Base-by-base conservation (phyloP, 2,888 invertebrate species). In the Euphydryas editha region DNA sequence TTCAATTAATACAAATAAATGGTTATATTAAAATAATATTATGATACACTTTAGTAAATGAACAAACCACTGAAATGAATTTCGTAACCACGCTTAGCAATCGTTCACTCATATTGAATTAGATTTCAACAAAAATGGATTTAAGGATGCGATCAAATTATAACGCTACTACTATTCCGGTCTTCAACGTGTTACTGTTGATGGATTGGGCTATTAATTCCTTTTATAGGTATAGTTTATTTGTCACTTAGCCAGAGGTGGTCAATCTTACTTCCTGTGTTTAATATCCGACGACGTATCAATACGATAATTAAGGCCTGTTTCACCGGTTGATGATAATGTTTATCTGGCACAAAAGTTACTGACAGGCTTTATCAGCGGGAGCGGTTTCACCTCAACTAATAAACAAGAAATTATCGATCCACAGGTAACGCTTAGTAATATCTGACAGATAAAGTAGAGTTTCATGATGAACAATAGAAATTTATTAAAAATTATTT, bases 191-290 rank as follows among this genome's bases (percentile, higher is more conserved):
- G 62, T 55, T 60, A 78, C 78, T 79, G 76, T 69, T 74, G 74
- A 67, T 74, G 58, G 63, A 75, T 68, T 71, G 64, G 63, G 62
- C 63, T 69, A 73, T 73, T 76, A 77, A 76, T 74, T 71, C 74
- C 78, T 79, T 81, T 73, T 81, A 79, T 81, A 80, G 76, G 69
- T 61, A 68, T 71, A 69, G 73, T 67, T 71, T 54, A 75, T 74
- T 78, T 73, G 71, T 68, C 73, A 68, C 37, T 51, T 24, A 15
- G 62, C 59, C 80, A 80, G 81, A 73, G 74, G 68, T 71, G 54
- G 46, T 72, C 73, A 79, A 75, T 65, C 68, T 71, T 69, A 58
- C 58, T 70, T 68, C 68, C 68, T 58, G 56, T 44, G 46, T 54
- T 72, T 62, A 59, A 57, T 66, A 63, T 63, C 49, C 59, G n/a